A percentile compares a stretch with the other conserved stretches of the same genome.
phyloP scores from a whole-genome alignment of 2,797 vertebrate species.

The Pangasius mekongensis region DNA sequence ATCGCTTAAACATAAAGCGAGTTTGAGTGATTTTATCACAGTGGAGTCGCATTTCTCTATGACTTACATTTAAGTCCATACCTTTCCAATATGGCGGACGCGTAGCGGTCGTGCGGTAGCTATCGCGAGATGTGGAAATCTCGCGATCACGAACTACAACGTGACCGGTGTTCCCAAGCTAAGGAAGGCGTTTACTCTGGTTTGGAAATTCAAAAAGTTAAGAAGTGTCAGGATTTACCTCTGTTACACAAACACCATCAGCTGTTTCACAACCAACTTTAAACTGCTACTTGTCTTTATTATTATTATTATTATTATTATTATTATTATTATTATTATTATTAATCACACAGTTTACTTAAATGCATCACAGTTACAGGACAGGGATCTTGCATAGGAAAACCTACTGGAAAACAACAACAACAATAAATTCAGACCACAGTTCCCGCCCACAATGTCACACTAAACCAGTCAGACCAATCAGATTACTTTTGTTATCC shows the following conservation, averaged over 20 bases:
- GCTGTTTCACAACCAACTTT: neutral
- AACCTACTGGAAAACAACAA: too few relatives aligned
- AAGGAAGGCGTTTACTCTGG: neutral
- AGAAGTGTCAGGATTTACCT: too few relatives aligned
- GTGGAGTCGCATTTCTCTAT: neutral
- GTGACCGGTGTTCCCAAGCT: neutral
- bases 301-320: conserved; percentile 1
- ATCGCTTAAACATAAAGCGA: neutral
- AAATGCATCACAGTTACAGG: too few relatives aligned
- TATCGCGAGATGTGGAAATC: neutral
- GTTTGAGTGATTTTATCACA: neutral
- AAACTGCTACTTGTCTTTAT: neutral
- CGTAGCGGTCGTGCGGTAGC: neutral
- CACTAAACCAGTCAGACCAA: neutral
- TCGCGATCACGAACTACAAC: neutral
- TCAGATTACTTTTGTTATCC: neutral
- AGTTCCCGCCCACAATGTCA: neutral
- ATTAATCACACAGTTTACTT: too few relatives aligned
- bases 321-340: neutral
- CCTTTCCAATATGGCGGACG: conserved; percentile 10
- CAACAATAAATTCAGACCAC: neutral
- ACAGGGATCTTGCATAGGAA: too few relatives aligned
- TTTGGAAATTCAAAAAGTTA: neutral
- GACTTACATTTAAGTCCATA: neutral
- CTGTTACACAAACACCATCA: neutral